Conservation (phyloP, 1,140 invertebrate genomes). For the Drosophila serrata region DNA sequence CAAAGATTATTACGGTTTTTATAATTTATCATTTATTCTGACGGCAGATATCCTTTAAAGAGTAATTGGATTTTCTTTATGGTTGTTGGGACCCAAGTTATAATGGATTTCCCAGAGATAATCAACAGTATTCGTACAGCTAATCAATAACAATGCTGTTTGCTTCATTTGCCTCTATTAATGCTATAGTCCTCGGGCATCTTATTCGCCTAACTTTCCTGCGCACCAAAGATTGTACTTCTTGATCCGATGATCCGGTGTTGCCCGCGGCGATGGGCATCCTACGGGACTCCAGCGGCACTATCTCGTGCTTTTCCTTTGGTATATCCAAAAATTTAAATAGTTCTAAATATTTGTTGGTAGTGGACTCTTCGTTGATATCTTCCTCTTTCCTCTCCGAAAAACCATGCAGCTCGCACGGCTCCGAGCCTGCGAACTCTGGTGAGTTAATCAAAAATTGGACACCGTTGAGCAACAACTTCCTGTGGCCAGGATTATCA, state of each 20-base stretch:
- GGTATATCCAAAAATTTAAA: background rate
- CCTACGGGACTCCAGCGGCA: background rate
- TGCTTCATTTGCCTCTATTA: background rate
- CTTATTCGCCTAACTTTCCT: background rate
- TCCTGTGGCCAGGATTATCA: slow-evolving; percentile 29
- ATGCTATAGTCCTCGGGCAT: background rate
- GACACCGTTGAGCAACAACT: slow-evolving; percentile 47
- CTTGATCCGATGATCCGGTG: background rate
- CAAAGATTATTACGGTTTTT: background rate
- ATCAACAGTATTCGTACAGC: background rate
- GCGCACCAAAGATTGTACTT: background rate
- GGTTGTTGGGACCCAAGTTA: background rate
- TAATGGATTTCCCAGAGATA: background rate
- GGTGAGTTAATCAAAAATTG: slow-evolving; percentile 41
- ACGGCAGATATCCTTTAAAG: background rate
- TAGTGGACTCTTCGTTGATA: too few species aligned
- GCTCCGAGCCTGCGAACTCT: slow-evolving; percentile 24
- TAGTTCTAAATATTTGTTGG: background rate
- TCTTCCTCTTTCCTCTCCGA: background rate
- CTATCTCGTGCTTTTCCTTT: too few species aligned
- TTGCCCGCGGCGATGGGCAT: background rate
- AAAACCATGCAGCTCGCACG: slow-evolving; percentile 21
- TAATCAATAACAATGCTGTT: background rate
- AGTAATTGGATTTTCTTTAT: background rate
- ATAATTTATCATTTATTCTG: background rate